Evolutionary conservation across 2,888 invertebrate genomes (phyloP), one percentile per base, ranked within the genome.

Genomic region (Xylota sylvarum): DNA sequence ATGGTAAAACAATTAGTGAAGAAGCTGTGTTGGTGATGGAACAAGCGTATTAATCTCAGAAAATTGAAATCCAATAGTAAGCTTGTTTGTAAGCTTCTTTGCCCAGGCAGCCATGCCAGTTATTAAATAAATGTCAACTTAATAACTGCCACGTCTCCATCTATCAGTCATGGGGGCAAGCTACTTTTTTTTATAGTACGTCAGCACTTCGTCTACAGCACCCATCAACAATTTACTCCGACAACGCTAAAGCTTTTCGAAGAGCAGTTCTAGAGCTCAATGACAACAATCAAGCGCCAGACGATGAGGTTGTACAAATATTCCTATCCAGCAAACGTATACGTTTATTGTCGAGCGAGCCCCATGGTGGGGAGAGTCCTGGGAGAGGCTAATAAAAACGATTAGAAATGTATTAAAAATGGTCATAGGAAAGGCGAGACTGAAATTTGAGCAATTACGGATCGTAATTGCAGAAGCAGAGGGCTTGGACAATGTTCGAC

Each of bases 371-470:
- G n/a, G n/a, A n/a, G n/a, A n/a, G n/a, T n/a, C 72, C 7, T 87
- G 58, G 74, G 79, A 87, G 40, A 32, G 72, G 6, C 32, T 87
- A 3, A 60, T 84, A 9, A 19, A 60, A 9, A 77, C 58, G 2
- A 69, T 84, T 9, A 78, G 81, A 48, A 72, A 84, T 56, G 32
- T 77, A n/a, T 50, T 88, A 7, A 80, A 80, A 30, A 43, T 76
- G 1, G 73, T 76, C 12, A 84, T 88, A n/a, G 60, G 83, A 30
- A 76, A 46, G 23, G 27, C 62, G 2, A 79, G 32, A 19, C 12
- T 82, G 5, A 48, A 14, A 2, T 52, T 37, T 10, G 67, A 82
- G 17, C 48, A 84, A 46, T 35, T 84, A 32, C 9, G 46, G 40
- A 84, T 76, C 2, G 27, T 76, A 3, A 37, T 80, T 9, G 10